Percentiles rank a stretch among this genome's conserved stretches.
These are phyloP conservation scores for Semicossyphus pulcher DNA, from an alignment of 2,113 vertebrate species.

Conservation along the genomic window DNA sequence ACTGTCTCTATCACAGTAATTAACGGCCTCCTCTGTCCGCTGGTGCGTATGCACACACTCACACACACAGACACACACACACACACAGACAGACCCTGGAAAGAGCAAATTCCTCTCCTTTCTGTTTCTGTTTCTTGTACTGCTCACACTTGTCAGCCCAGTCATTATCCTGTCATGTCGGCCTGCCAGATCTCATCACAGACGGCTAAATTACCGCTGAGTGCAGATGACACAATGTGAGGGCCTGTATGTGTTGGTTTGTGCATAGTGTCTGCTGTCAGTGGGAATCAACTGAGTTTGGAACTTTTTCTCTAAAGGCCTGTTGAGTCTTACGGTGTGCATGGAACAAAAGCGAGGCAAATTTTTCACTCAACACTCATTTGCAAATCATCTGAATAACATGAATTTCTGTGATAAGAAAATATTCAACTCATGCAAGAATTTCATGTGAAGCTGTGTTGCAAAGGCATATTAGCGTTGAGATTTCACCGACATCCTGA, in stretches of 20 bases:
- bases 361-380: no score
- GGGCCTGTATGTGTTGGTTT: conserved; percentile 7
- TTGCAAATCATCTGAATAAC: no score
- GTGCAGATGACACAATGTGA: conserved; percentile 37
- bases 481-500: no score
- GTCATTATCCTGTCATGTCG: conserved; percentile 72
- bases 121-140: conserved; percentile 39
- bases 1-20: conserved; percentile 74
- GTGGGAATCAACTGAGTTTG: neutral
- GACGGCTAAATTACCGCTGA: conserved; percentile 52
- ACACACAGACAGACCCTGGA: neutral
- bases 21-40: conserved; percentile 53
- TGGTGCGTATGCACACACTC: neutral
- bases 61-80: neutral
- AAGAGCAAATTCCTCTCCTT: neutral
- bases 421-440: no score
- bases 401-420: no score
- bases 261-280: conserved; percentile 15
- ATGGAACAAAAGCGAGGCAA: no score
- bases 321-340: neutral
- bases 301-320: neutral
- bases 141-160: conserved; percentile 60
- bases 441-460: no score
- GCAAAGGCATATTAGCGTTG: no score
- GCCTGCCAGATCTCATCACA: conserved; percentile 58